Conservation (phyloP, 2,888 invertebrate species). For the Eulithis testata region DNA sequence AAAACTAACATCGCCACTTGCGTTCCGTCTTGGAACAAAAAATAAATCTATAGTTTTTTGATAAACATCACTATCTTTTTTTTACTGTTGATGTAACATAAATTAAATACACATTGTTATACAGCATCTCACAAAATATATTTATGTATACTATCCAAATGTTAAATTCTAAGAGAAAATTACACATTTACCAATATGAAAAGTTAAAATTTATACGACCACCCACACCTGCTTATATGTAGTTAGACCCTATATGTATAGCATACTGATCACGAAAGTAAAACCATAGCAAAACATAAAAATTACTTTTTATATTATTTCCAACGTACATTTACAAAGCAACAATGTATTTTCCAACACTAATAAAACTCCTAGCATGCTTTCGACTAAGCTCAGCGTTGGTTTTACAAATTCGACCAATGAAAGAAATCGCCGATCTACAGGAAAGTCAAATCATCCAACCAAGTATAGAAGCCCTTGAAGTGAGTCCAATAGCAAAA, state of each 20-base stretch:
- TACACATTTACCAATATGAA: too few relatives aligned
- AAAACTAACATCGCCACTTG: constrained; percentile 5
- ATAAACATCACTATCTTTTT: not conserved
- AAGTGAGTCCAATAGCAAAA: not conserved
- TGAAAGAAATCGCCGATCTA: constrained; percentile 10
- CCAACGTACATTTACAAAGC: not conserved
- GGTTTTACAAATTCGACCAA: constrained; percentile 17
- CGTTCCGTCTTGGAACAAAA: not conserved
- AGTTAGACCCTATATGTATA: too few relatives aligned
- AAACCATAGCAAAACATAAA: constrained; percentile 14
- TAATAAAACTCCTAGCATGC: constrained; percentile 12
- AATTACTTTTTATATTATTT: constrained; percentile 13
- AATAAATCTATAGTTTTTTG: not conserved
- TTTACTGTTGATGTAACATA: too few relatives aligned
- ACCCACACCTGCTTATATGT: too few relatives aligned
- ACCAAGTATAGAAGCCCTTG: not conserved
- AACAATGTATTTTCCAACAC: constrained; percentile 14
- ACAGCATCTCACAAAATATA: too few relatives aligned
- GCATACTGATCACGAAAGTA: not conserved
- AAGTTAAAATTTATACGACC: too few relatives aligned
- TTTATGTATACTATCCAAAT: too few relatives aligned
- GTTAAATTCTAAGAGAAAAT: too few relatives aligned
- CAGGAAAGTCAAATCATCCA: constrained; percentile 4
- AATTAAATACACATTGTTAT: too few relatives aligned
- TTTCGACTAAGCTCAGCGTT: constrained; percentile 11